Percentiles rank a stretch among this genome's conserved stretches.
Evolutionary conservation across 2,797 vertebrate species (phyloP).

Genomic region (Catostomus latipinnis): DNA sequence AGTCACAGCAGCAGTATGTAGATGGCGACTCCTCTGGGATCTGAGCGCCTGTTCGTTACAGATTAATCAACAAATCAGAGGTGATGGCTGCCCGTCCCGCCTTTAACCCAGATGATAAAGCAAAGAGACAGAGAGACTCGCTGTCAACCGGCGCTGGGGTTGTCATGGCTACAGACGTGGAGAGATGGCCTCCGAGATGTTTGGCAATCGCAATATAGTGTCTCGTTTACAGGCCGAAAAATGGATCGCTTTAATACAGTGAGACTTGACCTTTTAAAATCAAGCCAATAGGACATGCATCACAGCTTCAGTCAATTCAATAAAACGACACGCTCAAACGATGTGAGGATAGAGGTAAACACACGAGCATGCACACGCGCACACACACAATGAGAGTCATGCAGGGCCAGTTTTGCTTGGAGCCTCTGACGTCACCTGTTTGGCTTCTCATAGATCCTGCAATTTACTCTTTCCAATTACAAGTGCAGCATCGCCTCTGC

Average conservation of each 20-base stretch:
- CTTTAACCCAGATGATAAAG: slow-evolving; percentile 54
- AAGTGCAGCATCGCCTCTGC: slow-evolving; percentile 59
- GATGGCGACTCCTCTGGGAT: slow-evolving; percentile 68
- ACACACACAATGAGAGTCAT: not conserved
- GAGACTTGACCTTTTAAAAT: slow-evolving; percentile 55
- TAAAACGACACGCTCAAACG: slow-evolving; percentile 23
- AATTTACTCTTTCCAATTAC: slow-evolving; percentile 86
- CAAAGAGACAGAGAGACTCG: slow-evolving; percentile 17
- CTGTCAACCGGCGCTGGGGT: slow-evolving; percentile 34
- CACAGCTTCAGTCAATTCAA: slow-evolving; percentile 40
- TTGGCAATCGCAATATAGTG: slow-evolving; percentile 40
- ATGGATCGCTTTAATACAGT: slow-evolving; percentile 35
- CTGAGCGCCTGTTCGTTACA: slow-evolving; percentile 74
- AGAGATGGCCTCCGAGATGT: slow-evolving; percentile 29
- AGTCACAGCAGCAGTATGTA: slow-evolving; percentile 50
- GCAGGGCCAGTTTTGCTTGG: not conserved
- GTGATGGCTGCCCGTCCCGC: slow-evolving; percentile 57
- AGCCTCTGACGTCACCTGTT: slow-evolving; percentile 50
- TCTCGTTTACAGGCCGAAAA: slow-evolving; percentile 40
- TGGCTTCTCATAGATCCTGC: slow-evolving; percentile 62
- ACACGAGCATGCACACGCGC: no score
- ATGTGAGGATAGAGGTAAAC: slow-evolving; percentile 38
- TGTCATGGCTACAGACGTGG: slow-evolving; percentile 56
- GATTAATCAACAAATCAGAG: slow-evolving; percentile 77
- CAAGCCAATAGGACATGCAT: slow-evolving; percentile 48